These are phyloP conservation scores for Scaptomyza pallida DNA, from an alignment of 1,140 invertebrate species.

Conservation along the genomic window DNA sequence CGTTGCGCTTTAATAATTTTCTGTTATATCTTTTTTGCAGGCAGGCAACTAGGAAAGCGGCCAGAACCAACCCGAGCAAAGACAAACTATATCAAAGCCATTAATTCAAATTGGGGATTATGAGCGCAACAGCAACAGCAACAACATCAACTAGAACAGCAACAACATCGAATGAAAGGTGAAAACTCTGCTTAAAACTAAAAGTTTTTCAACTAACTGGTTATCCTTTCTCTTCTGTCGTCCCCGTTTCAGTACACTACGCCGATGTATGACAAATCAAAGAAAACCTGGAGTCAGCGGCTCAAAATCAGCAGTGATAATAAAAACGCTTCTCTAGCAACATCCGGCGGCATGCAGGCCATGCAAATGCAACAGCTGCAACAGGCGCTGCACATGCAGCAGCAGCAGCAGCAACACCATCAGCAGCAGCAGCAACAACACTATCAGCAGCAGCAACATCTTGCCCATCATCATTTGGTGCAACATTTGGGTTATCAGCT, in stretches of 20 bases:
- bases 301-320: conserved; percentile 83
- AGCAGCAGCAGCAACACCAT: conserved; percentile 56
- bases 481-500: conserved; percentile 65
- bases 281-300: conserved; percentile 85
- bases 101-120: conserved; percentile 81
- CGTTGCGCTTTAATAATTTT: conserved; percentile 80
- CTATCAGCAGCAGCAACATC: conserved; percentile 41
- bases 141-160: conserved; percentile 16
- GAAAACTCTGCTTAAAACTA: conserved; percentile 10
- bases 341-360: conserved; percentile 67
- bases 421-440: conserved; percentile 40
- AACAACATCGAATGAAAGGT: conserved; percentile 60
- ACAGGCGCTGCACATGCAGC: conserved; percentile 54
- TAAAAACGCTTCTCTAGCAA: conserved; percentile 57
- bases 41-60: conserved; percentile 33
- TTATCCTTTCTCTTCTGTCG: neutral
- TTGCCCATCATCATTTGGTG: conserved; percentile 46
- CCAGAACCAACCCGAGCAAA: neutral
- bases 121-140: conserved; percentile 68
- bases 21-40: conserved; percentile 48
- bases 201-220: conserved; percentile 11
- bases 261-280: conserved; percentile 84
- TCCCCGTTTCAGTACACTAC: conserved; percentile 40
- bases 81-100: conserved; percentile 70
- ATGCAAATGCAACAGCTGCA: conserved; percentile 72